Conservation (phyloP, 2,113 vertebrate species). For the Oostethus manadensis region DNA sequence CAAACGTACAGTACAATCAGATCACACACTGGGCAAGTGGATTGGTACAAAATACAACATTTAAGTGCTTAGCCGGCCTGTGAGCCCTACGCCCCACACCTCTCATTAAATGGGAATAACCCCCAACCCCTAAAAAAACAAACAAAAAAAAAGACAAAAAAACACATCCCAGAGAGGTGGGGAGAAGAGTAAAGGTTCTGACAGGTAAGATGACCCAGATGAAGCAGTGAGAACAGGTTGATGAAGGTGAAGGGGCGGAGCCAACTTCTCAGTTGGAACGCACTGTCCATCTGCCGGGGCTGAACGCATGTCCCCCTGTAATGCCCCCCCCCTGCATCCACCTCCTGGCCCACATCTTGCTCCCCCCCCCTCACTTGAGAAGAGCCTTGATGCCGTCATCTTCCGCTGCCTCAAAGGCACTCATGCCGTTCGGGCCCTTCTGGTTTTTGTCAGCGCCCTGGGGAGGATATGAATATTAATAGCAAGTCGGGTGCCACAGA, state of each 20-base stretch:
- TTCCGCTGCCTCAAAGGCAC: conserved; percentile 82
- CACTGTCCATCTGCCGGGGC: conserved; percentile 49
- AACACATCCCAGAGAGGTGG: conserved; percentile 28
- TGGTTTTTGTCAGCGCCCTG: conserved; percentile 90
- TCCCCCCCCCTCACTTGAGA: conserved; percentile 79
- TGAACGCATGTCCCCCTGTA: conserved; percentile 7
- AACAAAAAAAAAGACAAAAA: conserved; percentile 64
- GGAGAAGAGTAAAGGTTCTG: conserved; percentile 39
- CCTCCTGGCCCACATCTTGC: conserved; percentile 53
- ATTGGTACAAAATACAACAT: not conserved
- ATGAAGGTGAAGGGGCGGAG: conserved; percentile 59
- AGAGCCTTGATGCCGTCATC: conserved; percentile 85
- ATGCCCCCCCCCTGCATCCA: conserved; percentile 38
- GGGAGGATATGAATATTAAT: conserved; percentile 45
- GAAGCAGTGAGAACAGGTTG: conserved; percentile 80
- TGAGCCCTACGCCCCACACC: conserved; percentile 36
- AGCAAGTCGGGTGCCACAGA: too few species aligned
- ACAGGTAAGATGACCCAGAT: conserved; percentile 71
- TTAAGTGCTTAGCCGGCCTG: conserved; percentile 47
- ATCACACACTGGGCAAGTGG: too few species aligned
- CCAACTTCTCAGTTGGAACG: conserved; percentile 63
- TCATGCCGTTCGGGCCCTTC: conserved; percentile 82
- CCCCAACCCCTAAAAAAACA: conserved; percentile 67
- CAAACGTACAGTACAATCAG: conserved; percentile 36
- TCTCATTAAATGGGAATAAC: conserved; percentile 36